These are phyloP conservation scores for Neelides sp. DNA, from an alignment of 1,140 invertebrate species.

Conservation along the genomic window DNA sequence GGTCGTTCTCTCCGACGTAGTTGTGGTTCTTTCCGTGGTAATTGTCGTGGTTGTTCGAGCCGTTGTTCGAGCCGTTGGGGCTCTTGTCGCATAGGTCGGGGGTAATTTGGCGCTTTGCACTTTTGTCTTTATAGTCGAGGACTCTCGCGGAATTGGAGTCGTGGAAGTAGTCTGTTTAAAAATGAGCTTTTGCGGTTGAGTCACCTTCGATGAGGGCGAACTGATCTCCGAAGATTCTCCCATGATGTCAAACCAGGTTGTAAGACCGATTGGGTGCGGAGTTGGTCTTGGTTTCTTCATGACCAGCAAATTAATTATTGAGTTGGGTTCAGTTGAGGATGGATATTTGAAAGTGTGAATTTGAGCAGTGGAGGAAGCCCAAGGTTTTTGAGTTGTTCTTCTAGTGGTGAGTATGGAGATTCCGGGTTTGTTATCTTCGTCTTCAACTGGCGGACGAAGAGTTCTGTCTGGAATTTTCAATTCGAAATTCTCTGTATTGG, in stretches of 20 bases:
- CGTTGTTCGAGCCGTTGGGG: background rate
- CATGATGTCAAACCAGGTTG: too few species aligned
- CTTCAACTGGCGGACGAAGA: background rate
- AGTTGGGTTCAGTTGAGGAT: background rate
- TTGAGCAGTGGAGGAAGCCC: constrained; percentile 28
- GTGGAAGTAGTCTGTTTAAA: constrained; percentile 35
- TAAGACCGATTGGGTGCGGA: too few species aligned
- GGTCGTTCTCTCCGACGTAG: background rate
- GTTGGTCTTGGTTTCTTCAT: too few species aligned
- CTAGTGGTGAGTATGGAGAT: background rate
- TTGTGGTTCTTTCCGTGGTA: constrained; percentile 3
- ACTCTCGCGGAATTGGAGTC: constrained; percentile 34
- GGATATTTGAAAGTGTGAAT: constrained; percentile 31
- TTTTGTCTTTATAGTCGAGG: constrained; percentile 19
- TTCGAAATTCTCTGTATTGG: too few species aligned
- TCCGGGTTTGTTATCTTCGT: constrained; percentile 1
- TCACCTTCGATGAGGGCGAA: too few species aligned
- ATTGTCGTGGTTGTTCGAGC: constrained; percentile 4
- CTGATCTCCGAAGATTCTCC: too few species aligned
- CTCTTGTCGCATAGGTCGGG: too few species aligned
- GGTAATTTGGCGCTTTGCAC: too few species aligned
- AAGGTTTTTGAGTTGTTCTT: constrained; percentile 17
- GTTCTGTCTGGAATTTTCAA: background rate
- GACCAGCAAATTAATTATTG: too few species aligned
- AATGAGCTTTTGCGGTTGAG: too few species aligned